These are phyloP conservation scores for Porites cylindrica DNA, from an alignment of 92 coral and sea anemone species.

Conservation along the genomic window DNA sequence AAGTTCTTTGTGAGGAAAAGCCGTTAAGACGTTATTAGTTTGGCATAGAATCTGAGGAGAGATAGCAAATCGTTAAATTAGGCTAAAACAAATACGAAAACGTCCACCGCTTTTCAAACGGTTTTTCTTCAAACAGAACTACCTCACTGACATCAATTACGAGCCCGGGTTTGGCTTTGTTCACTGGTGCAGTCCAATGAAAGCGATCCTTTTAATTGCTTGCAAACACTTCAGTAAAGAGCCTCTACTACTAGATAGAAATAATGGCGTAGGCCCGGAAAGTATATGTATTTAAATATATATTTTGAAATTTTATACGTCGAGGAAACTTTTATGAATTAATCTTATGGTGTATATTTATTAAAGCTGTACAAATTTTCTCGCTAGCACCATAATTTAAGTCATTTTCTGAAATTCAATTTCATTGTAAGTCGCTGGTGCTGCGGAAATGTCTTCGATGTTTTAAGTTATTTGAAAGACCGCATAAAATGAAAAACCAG, in stretches of 20 bases:
- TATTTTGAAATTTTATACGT: constrained; percentile 95
- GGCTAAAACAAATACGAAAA: constrained; percentile 72
- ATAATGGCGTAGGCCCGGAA: constrained; percentile 69
- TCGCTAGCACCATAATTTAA: constrained; percentile 55
- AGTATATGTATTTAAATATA: constrained; percentile 83
- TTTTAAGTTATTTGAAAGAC: constrained; percentile 38
- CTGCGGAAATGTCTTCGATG: constrained; percentile 38
- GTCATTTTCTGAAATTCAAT: constrained; percentile 51
- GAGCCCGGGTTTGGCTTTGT: constrained; percentile 65
- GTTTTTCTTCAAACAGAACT: constrained; percentile 77
- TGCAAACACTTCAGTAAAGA: constrained; percentile 71
- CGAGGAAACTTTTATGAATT: constrained; percentile 89
- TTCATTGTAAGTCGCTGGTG: constrained; percentile 53
- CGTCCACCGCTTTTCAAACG: constrained; percentile 67
- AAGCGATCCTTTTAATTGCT: constrained; percentile 77
- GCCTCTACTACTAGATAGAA: constrained; percentile 62
- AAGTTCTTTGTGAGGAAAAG: constrained; percentile 81
- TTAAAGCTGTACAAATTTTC: constrained; percentile 61
- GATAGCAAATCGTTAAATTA: constrained; percentile 68
- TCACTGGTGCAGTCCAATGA: constrained; percentile 58
- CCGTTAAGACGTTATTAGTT: constrained; percentile 82
- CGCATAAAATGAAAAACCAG: constrained; percentile 51
- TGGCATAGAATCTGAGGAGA: constrained; percentile 61
- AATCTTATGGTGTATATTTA: constrained; percentile 72
- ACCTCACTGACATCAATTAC: constrained; percentile 72